phyloP scores from a whole-genome alignment of 2,888 invertebrate genomes.

The Herminia tarsipennalis region DNA sequence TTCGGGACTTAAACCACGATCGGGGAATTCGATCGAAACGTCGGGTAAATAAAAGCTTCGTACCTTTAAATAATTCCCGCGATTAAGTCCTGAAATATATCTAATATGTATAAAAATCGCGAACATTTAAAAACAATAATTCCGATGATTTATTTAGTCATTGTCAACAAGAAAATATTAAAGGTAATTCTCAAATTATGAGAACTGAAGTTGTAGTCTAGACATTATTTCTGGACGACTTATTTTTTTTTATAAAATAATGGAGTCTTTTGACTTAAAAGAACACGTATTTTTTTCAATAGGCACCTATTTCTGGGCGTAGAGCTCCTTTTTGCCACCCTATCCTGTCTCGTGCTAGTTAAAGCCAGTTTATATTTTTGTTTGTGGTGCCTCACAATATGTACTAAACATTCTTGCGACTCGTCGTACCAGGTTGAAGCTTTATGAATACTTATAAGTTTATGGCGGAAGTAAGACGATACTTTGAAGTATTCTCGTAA shows the following conservation, averaged over 20 bases:
- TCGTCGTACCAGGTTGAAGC: not conserved
- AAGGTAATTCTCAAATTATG: too few species aligned
- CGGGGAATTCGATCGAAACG: too few species aligned
- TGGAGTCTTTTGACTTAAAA: not conserved
- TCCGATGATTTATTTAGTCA: too few species aligned
- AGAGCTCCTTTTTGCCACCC: constrained; percentile 5
- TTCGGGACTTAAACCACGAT: too few species aligned
- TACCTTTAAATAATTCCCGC: too few species aligned
- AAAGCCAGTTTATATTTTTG: constrained; percentile 3
- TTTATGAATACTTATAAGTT: not conserved
- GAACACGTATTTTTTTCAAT: constrained; percentile 8
- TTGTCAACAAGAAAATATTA: too few species aligned
- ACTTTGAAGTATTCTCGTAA: too few species aligned
- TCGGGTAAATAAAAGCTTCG: too few species aligned
- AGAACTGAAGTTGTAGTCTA: not conserved
- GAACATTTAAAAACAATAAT: too few species aligned
- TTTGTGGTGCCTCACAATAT: not conserved
- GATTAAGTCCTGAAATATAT: too few species aligned
- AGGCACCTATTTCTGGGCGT: not conserved
- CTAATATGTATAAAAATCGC: too few species aligned
- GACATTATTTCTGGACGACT: not conserved
- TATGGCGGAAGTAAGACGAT: not conserved
- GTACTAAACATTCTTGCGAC: not conserved
- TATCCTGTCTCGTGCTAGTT: constrained; percentile 10
- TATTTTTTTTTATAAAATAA: not conserved